These are phyloP conservation scores for Rousettus leschenaultii DNA, from an alignment of 2,113 vertebrate genomes.

Conservation along the genomic window DNA sequence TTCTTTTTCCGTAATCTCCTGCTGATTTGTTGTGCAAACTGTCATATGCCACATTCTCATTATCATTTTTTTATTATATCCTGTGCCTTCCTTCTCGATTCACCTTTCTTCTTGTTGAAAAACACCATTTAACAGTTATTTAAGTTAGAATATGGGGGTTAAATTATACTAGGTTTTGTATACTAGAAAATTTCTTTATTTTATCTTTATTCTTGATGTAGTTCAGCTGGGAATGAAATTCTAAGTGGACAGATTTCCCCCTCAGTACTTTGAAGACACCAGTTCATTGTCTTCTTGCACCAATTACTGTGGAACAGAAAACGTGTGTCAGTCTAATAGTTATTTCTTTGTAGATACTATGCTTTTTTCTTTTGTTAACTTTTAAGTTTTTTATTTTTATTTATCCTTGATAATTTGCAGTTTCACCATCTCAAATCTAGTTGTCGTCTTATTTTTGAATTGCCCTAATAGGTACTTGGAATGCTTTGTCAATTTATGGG, in stretches of 20 bases:
- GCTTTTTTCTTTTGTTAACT: not conserved
- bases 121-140: not conserved
- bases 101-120: not conserved
- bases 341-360: not conserved
- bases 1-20: not conserved
- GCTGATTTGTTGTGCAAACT: not conserved
- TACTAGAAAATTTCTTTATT: not conserved
- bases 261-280: not conserved
- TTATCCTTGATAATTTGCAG: not conserved
- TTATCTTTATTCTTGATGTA: not conserved
- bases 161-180: not conserved
- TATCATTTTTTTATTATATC: not conserved
- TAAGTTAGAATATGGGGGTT: not conserved
- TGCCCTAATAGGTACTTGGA: not conserved
- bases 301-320: not conserved
- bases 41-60: not conserved
- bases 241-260: not conserved
- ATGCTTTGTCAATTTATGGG: not conserved
- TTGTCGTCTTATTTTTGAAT: not conserved
- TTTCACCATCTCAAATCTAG: not conserved
- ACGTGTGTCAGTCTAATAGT: not conserved
- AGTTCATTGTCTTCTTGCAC: not conserved
- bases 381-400: not conserved
- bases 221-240: not conserved
- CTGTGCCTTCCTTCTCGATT: not conserved